Evolutionary conservation across 2,797 vertebrate species (phyloP), one percentile per base, ranked within the genome.

Genomic region (Sorex maritimensis): DNA sequence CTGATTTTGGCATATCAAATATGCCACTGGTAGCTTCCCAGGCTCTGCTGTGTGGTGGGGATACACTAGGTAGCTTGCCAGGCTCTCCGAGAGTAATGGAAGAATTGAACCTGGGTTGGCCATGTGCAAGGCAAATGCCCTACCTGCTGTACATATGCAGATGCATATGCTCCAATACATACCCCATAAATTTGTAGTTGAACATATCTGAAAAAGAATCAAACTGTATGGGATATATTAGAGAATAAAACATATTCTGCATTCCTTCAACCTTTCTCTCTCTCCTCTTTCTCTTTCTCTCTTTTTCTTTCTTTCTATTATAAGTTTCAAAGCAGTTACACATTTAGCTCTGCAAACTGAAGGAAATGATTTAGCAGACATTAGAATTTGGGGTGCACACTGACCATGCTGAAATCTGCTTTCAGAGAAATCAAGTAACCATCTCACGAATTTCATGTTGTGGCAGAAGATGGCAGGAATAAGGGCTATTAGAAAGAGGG

Each of bases 321-420:
- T 69, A 79, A 73, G 24, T 0, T 58, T 88, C 68, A 69, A 91
- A 73, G 30, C 17, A 63, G 26, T 52, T 13, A 9, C 55, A 24
- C 13, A 68, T 88, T 34, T 1, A 95, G 90, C 61, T 81, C 69
- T 94, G 81, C 65, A 93, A 94, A 86, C 7, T 67, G 61, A 83
- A 69, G 26, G 61, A 74, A 92, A 91, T 91, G 65, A 46, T 74
- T 58, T 82, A 65, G 0, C 34, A 17, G 94, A 15, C 12, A 6
- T 8, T 95, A 92, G 88, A 80, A 92, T 77, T 93, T 85, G 5
- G 11, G n/a, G 69, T 26, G 0, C 6, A 52, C 86, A 34, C 8
- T 95, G 19, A 0, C 46, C 71, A 88, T 93, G 67, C 81, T 58
- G 49, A 81, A 73, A 96, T 6, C 6, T 68, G 3, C 49, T 93